Conservation (phyloP, 2,888 invertebrate species). For the Athalia circularis region DNA sequence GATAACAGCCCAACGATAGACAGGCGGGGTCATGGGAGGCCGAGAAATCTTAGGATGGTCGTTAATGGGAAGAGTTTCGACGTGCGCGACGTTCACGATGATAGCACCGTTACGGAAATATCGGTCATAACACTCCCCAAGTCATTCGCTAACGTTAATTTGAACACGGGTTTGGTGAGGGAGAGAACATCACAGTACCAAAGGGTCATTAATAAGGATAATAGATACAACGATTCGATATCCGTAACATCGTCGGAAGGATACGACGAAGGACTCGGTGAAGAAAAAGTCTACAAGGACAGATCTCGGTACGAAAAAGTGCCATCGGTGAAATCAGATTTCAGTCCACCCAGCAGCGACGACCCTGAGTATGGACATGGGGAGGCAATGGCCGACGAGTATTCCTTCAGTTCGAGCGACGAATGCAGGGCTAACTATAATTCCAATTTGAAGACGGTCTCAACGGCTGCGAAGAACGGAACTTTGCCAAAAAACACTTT, state of each 20-base stretch:
- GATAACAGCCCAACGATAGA: slow-evolving; percentile 69
- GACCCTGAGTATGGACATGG: slow-evolving; percentile 78
- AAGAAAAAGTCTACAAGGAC: slow-evolving; percentile 85
- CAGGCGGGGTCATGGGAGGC: slow-evolving; percentile 73
- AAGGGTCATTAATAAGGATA: slow-evolving; percentile 71
- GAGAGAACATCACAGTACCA: slow-evolving; percentile 76
- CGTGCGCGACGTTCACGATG: slow-evolving; percentile 81
- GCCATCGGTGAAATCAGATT: slow-evolving; percentile 68
- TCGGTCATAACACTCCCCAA: slow-evolving; percentile 81
- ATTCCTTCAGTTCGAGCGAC: slow-evolving; percentile 77
- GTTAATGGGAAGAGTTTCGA: slow-evolving; percentile 86
- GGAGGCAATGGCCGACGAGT: slow-evolving; percentile 82
- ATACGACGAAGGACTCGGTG: slow-evolving; percentile 77
- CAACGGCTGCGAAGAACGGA: slow-evolving; percentile 56
- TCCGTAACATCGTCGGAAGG: slow-evolving; percentile 73
- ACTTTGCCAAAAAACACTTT: slow-evolving; percentile 66
- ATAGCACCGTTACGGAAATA: slow-evolving; percentile 80
- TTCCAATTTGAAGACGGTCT: slow-evolving; percentile 11
- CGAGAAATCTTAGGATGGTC: slow-evolving; percentile 84
- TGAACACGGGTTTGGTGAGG: slow-evolving; percentile 74
- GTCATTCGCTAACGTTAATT: slow-evolving; percentile 61
- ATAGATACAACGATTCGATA: slow-evolving; percentile 70
- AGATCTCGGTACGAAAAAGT: slow-evolving; percentile 78
- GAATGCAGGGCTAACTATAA: slow-evolving; percentile 68
- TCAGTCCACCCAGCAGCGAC: slow-evolving; percentile 75